Evolutionary conservation across 2,113 vertebrate species (phyloP), one percentile per base, ranked within the genome.

Genomic region (Thamnophis sirtalis): DNA sequence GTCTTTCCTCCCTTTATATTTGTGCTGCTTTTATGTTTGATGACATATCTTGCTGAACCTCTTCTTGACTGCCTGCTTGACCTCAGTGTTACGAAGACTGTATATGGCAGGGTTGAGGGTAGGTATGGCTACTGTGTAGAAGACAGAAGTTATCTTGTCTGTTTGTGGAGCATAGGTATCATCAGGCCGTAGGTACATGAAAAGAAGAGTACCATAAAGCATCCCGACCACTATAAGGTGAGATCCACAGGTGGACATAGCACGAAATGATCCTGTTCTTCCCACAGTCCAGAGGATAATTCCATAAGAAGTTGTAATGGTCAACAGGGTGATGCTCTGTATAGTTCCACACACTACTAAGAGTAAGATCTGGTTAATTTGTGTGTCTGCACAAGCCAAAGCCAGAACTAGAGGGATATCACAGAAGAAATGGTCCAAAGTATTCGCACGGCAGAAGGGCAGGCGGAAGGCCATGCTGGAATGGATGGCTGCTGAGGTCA

Each of bases 41-140:
- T 28, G 33, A 6, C 60, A 5, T 63, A 43, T 7, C 11, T 55
- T 88, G 21, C 15, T 19, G 49, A 80, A 19, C 26, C 33, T 94
- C 68, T 50, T 91, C 7, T 26, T 38, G n/a, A 94, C 10, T 0
- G 94, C 94, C 9, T 90, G 94, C 89, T 95, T 95, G 63, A 97
- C 96, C 11, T 97, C 96, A 43, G 87, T 94, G 87, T 97, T 97
- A 56, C 93, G 94, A 55, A 97, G 95, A 86, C 96, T 96, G 85
- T 97, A 97, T 93, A 96, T 96, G 85, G 95, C 94, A 0, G 96
- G 96, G 58, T 97, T 97, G 63, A 97, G 92, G 26, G 96, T 95
- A 5, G 97, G 97, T 8, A 97, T 97, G 86, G 96, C 95, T 0
- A 97, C 93, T 49, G 95, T 97, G 85, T 97, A 97, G 93, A 97